Percentiles rank a stretch among this genome's conserved stretches.
Evolutionary conservation across 1,140 invertebrate species (phyloP).

Genomic region (Dendrolimus kikuchii): DNA sequence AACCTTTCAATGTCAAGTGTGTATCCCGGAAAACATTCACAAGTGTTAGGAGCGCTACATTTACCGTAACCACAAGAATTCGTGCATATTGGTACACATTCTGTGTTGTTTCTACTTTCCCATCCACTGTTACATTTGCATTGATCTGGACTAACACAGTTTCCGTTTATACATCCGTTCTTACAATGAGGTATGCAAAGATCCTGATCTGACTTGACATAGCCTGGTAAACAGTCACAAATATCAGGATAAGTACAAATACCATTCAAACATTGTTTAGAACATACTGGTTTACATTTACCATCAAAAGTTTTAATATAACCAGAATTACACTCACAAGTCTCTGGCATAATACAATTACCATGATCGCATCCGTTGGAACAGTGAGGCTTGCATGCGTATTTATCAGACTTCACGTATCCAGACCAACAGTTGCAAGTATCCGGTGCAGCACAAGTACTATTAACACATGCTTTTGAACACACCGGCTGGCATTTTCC

Average conservation of each 20-base stretch:
- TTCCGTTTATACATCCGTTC: background rate
- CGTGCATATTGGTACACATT: slow-evolving; percentile 36
- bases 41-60: slow-evolving; percentile 68
- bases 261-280: background rate
- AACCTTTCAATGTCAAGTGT: slow-evolving; percentile 1
- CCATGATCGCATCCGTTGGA: background rate
- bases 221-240: too few relatives aligned
- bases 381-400: too few relatives aligned
- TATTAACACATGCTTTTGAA: background rate
- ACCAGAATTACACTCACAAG: slow-evolving; percentile 44
- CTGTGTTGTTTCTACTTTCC: background rate
- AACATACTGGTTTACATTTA: slow-evolving; percentile 1
- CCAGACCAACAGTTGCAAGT: too few relatives aligned
- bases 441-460: too few relatives aligned
- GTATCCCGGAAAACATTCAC: slow-evolving; percentile 33
- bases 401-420: too few relatives aligned
- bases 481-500: slow-evolving; percentile 14
- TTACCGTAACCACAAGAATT: slow-evolving; percentile 62
- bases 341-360: slow-evolving; percentile 29
- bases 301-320: slow-evolving; percentile 12
- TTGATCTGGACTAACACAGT: slow-evolving; percentile 32
- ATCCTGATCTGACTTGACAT: too few relatives aligned
- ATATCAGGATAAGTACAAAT: background rate
- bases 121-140: slow-evolving; percentile 53
- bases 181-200: too few relatives aligned